Conservation (phyloP, 2,888 invertebrate species). For the Sinohyriopsis cumingii region DNA sequence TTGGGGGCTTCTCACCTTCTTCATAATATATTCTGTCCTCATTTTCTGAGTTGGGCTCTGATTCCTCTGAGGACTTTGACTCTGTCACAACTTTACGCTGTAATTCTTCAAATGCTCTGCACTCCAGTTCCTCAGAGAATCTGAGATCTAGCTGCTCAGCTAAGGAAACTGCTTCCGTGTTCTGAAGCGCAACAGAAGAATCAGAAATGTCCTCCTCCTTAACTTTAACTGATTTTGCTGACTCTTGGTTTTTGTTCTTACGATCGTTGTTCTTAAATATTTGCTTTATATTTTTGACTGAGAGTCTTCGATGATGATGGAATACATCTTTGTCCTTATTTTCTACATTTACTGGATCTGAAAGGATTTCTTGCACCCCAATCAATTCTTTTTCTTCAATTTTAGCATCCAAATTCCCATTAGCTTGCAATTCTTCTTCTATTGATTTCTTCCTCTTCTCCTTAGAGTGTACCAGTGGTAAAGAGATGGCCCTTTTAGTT, state of each 20-base stretch:
- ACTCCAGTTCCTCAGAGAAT: too few relatives aligned
- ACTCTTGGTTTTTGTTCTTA: conserved; percentile 6
- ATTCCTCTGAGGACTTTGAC: conserved; percentile 1
- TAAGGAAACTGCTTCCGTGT: too few relatives aligned
- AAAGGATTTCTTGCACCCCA: neutral
- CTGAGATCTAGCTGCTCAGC: too few relatives aligned
- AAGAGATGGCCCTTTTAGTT: conserved; percentile 20
- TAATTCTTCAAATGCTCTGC: too few relatives aligned
- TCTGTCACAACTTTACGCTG: neutral
- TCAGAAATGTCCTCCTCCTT: too few relatives aligned
- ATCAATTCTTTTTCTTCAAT: too few relatives aligned
- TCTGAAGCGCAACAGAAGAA: too few relatives aligned
- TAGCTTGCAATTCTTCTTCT: too few relatives aligned
- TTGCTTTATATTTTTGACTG: conserved; percentile 39
- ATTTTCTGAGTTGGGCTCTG: conserved; percentile 8
- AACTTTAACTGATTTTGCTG: too few relatives aligned
- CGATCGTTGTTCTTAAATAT: conserved; percentile 19
- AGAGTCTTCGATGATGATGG: conserved; percentile 29
- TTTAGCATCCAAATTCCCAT: too few relatives aligned
- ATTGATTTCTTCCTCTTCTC: neutral
- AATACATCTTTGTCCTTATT: conserved; percentile 2
- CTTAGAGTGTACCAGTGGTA: conserved; percentile 22
- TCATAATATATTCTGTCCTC: conserved; percentile 2
- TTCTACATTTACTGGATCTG: conserved; percentile 15
- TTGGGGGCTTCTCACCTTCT: neutral